phyloP scores from a whole-genome alignment of 2,797 vertebrate genomes.

The Halcyon chelicuti region DNA sequence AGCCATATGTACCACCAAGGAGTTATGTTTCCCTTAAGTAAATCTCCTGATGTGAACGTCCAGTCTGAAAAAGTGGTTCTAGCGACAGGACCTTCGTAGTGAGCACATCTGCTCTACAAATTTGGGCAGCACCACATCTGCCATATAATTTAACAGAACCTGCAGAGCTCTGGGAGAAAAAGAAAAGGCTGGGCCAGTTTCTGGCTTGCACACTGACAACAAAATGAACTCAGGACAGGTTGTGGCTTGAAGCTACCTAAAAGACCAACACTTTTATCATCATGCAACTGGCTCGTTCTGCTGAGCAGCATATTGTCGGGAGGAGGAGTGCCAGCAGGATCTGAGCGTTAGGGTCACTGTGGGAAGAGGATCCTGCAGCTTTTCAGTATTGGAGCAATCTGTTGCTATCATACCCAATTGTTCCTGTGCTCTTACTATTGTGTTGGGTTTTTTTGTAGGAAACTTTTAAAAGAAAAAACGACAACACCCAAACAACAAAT shows the following conservation, averaged over 20 bases:
- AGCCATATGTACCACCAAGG: background rate
- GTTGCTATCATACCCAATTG: background rate
- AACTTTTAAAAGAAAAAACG: background rate
- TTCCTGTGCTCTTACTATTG: background rate
- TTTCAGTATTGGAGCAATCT: background rate
- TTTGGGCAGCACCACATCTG: constrained; percentile 6
- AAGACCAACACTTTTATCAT: background rate
- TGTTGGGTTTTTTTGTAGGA: background rate
- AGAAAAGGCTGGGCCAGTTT: background rate
- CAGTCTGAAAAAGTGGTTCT: background rate
- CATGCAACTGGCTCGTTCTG: background rate
- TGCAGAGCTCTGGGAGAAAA: background rate
- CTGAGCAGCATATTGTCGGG: background rate
- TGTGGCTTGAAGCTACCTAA: background rate
- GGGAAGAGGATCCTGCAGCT: background rate
- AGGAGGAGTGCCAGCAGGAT: background rate
- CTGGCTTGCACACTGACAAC: background rate
- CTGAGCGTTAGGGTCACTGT: background rate
- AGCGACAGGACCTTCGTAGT: constrained; percentile 6
- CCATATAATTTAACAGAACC: background rate
- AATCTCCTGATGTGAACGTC: constrained; percentile 4
- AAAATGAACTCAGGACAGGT: background rate
- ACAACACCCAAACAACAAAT: background rate
- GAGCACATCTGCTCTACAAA: background rate
- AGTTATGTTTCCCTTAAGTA: background rate